Evolutionary conservation across 2,797 vertebrate genomes (phyloP).

Genomic region (Erithacus rubecula): DNA sequence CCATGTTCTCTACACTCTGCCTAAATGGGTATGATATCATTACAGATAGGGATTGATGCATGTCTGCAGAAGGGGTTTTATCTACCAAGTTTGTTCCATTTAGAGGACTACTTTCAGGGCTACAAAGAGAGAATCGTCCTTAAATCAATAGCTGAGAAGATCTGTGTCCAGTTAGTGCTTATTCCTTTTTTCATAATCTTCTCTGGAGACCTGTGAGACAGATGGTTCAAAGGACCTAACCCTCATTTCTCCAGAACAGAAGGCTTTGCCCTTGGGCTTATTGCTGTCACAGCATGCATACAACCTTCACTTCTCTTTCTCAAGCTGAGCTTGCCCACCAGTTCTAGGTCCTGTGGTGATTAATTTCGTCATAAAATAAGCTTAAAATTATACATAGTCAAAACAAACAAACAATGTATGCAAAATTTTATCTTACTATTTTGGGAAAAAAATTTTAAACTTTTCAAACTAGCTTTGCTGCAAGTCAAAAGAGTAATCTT

Average conservation of each 20-base stretch:
- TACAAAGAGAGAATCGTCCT: not conserved
- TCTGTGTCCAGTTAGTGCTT: not conserved
- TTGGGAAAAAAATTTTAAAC: not conserved
- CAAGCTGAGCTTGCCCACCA: not conserved
- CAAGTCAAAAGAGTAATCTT: not conserved
- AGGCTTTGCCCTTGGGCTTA: not conserved
- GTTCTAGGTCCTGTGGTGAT: not conserved
- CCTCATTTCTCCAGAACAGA: not conserved
- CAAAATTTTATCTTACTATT: not conserved
- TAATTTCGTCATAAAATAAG: not conserved
- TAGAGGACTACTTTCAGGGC: not conserved
- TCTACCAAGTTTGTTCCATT: not conserved
- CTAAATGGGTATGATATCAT: rapidly evolving
- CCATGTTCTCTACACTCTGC: not conserved
- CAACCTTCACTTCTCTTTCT: not conserved
- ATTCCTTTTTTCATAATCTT: not conserved
- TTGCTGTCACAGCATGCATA: not conserved
- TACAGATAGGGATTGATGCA: not conserved
- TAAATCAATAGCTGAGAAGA: not conserved
- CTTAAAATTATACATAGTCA: not conserved
- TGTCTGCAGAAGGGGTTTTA: not conserved
- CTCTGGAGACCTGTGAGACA: not conserved
- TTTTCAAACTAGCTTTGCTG: not conserved
- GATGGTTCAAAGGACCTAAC: not conserved
- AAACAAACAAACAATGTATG: not conserved